Percentiles rank a stretch among this genome's conserved stretches.
Conservation (phyloP, 2,797 vertebrate species). For the Tamandua tetradactyla region DNA sequence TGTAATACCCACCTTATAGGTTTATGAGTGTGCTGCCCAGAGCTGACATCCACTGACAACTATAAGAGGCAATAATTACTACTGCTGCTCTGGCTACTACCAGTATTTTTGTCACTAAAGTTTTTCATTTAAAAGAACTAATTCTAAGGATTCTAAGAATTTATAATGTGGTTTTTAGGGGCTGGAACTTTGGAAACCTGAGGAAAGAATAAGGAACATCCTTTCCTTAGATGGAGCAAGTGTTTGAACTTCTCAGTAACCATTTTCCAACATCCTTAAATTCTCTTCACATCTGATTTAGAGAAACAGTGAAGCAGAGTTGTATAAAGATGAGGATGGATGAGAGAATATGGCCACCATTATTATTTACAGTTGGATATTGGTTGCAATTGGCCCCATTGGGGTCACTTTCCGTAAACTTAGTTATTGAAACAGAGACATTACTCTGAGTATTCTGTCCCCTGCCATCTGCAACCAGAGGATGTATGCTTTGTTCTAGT, state of each 20-base stretch:
- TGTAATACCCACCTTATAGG: neutral
- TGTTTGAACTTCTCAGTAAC: neutral
- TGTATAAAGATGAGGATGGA: neutral
- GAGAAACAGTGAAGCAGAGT: neutral
- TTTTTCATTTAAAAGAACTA: neutral
- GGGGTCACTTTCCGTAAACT: neutral
- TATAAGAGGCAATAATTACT: neutral
- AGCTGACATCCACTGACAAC: neutral
- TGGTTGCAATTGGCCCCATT: constrained; percentile 14
- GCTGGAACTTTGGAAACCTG: neutral
- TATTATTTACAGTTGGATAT: neutral
- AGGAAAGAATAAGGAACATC: neutral
- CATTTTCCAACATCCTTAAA: neutral
- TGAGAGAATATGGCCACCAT: neutral
- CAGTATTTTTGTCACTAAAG: neutral
- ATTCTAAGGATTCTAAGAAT: neutral
- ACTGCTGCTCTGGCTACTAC: neutral
- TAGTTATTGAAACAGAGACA: neutral
- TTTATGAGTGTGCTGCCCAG: neutral
- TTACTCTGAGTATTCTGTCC: neutral
- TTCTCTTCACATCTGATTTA: neutral
- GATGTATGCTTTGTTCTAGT: neutral
- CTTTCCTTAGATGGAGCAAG: neutral
- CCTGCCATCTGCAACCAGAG: constrained; percentile 38
- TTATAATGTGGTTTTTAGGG: neutral